Evolutionary conservation across 2,113 vertebrate genomes (phyloP), one percentile per base, ranked within the genome.

Genomic region (Podarcis cretensis): DNA sequence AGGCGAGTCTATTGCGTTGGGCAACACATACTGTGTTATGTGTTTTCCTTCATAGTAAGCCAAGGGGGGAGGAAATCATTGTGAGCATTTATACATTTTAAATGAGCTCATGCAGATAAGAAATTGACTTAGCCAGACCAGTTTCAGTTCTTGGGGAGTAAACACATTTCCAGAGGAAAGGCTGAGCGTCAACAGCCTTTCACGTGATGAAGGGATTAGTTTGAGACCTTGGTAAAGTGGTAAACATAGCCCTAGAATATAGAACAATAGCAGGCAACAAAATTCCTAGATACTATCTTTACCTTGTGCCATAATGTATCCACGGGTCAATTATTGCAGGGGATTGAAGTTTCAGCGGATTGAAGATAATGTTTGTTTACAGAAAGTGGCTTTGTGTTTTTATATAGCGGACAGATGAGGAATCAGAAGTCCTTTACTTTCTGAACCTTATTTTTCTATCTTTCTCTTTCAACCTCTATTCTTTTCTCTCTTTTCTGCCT

Each of bases 1-100:
- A 84, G 27, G 43, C 83, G 87, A 59, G 63, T 90, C 63, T 90
- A 40, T 84, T 59, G 83, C 86, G 81, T 35, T 65, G 87, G 93
- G 73, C 4, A 25, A 7, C 73, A 86, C 59, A 78, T 21, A 65
- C 25, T n/a, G 27, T 91, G 43, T 90, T 88, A 90, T 84, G 40
- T 4, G 57, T 76, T 93, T 66, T 13, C 54, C 91, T 91, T 91
- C 59, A 0, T 83, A 14, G 14, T 20, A 87, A 80, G 3, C 20
- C 65, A 43, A 43, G 57, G 18, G n/a, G 25, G 30, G 37, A 30
- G 59, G 59, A 4, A 20, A 20, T 20, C 59, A 54, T 57, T 35
- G 48, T 25, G 40, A 83, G 68, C 23, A 40, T 71, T 23, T 30
- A 40, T 81, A 20, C 16, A n/a, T 63, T 74, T 80, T 40, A 81